Evolutionary conservation across 2,888 invertebrate genomes (phyloP).

Genomic region (Lydus trimaculatus): DNA sequence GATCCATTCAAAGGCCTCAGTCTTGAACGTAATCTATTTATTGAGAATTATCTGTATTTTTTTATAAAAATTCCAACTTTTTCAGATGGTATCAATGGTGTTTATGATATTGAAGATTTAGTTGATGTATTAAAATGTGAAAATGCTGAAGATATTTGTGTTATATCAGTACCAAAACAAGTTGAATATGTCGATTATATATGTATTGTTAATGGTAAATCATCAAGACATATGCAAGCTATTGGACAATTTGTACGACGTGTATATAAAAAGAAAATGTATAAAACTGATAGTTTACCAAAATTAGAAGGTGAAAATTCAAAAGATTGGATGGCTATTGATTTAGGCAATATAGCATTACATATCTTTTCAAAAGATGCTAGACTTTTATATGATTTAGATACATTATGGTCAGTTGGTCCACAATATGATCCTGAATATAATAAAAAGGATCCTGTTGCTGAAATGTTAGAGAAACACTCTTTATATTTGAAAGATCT

Average conservation of each 20-base stretch:
- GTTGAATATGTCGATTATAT: slow-evolving; percentile 85
- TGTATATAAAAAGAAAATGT: slow-evolving; percentile 77
- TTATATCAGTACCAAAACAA: slow-evolving; percentile 76
- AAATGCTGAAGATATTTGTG: slow-evolving; percentile 82
- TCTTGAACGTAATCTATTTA: slow-evolving; percentile 66
- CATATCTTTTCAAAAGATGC: slow-evolving; percentile 82
- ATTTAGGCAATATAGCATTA: slow-evolving; percentile 93
- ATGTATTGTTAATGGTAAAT: slow-evolving; percentile 79
- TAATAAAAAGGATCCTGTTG: slow-evolving; percentile 68
- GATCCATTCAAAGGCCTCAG: slow-evolving; percentile 72
- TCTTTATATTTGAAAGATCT: slow-evolving; percentile 70
- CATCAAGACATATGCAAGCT: slow-evolving; percentile 76
- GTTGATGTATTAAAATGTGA: slow-evolving; percentile 78
- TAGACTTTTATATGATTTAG: slow-evolving; percentile 82
- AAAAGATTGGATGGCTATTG: slow-evolving; percentile 88
- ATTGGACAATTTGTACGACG: slow-evolving; percentile 78
- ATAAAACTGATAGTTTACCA: slow-evolving; percentile 70
- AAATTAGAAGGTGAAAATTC: slow-evolving; percentile 79
- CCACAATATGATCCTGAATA: slow-evolving; percentile 77
- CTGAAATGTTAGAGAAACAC: slow-evolving; percentile 73
- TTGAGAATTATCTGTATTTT: neutral
- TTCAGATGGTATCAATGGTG: slow-evolving; percentile 82
- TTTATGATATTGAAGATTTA: slow-evolving; percentile 88
- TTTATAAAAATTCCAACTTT: slow-evolving; percentile 41
- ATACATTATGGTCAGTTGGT: slow-evolving; percentile 91